These are phyloP conservation scores for Cheilosia variabilis DNA, from an alignment of 2,888 invertebrate species.

Conservation along the genomic window DNA sequence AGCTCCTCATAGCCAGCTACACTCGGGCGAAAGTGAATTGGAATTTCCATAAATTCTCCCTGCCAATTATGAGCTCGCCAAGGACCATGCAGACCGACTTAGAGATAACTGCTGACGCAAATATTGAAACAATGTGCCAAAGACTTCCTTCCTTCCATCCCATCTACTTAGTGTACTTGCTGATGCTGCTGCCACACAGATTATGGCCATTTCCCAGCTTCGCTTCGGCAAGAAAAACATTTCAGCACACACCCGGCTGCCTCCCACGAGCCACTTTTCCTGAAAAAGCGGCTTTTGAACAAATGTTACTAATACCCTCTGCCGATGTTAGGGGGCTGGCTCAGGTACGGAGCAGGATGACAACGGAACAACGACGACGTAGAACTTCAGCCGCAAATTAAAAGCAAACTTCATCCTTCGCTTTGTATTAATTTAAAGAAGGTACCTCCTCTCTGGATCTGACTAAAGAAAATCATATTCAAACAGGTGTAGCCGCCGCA, in stretches of 20 bases:
- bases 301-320: slow-evolving; percentile 73
- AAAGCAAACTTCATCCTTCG: slow-evolving; percentile 79
- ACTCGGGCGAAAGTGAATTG: slow-evolving; percentile 50
- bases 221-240: slow-evolving; percentile 51
- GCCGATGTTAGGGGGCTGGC: slow-evolving; percentile 1
- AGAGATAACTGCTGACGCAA: slow-evolving; percentile 73
- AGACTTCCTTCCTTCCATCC: slow-evolving; percentile 35
- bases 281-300: slow-evolving; percentile 69
- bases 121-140: slow-evolving; percentile 75
- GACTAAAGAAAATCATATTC: slow-evolving; percentile 65
- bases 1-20: neutral
- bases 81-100: slow-evolving; percentile 63
- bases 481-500: slow-evolving; percentile 77
- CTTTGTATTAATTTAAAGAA: slow-evolving; percentile 79
- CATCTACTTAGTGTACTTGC: slow-evolving; percentile 27
- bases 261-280: slow-evolving; percentile 58
- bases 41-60: slow-evolving; percentile 72
- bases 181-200: slow-evolving; percentile 45
- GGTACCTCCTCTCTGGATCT: slow-evolving; percentile 3
- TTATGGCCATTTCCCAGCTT: slow-evolving; percentile 70
- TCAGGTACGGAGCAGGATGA: slow-evolving; percentile 25
- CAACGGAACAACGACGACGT: slow-evolving; percentile 33
- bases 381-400: slow-evolving; percentile 77
- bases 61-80: slow-evolving; percentile 64
- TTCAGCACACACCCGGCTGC: slow-evolving; percentile 55